Conservation (phyloP, 2,888 invertebrate species). For the Tortrix viridana region DNA sequence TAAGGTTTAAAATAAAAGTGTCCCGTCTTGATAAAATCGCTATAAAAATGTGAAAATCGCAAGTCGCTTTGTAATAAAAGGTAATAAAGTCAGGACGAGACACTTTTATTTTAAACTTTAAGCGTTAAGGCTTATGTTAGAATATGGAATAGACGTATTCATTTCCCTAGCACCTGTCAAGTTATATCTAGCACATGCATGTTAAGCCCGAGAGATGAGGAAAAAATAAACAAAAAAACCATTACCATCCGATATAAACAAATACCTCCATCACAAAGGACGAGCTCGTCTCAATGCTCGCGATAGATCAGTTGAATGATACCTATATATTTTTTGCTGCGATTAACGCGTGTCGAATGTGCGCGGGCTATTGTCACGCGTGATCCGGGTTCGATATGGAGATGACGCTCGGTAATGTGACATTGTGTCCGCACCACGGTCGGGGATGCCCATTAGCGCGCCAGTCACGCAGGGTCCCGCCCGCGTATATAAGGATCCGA, state of each 20-base stretch:
- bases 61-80: too few species aligned
- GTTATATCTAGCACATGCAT: too few species aligned
- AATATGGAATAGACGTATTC: too few species aligned
- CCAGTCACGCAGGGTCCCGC: constrained; percentile 64
- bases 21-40: too few species aligned
- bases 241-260: constrained; percentile 7
- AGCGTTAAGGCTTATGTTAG: too few species aligned
- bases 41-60: too few species aligned
- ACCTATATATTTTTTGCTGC: constrained; percentile 52
- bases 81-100: too few species aligned
- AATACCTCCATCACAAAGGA: constrained; percentile 20
- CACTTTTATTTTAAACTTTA: too few species aligned
- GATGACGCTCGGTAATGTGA: constrained; percentile 73
- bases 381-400: constrained; percentile 75
- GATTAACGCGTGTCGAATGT: constrained; percentile 52
- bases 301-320: constrained; percentile 36
- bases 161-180: too few species aligned
- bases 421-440: constrained; percentile 71
- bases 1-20: too few species aligned
- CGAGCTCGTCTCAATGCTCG: constrained; percentile 15
- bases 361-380: constrained; percentile 47
- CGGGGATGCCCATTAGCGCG: constrained; percentile 71
- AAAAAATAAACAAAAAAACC: neutral
- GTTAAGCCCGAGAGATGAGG: neutral
- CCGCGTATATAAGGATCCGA: constrained; percentile 63